Evolutionary conservation across 2,797 vertebrate genomes (phyloP), one percentile per base, ranked within the genome.

Genomic region (Acanthurus tractus): DNA sequence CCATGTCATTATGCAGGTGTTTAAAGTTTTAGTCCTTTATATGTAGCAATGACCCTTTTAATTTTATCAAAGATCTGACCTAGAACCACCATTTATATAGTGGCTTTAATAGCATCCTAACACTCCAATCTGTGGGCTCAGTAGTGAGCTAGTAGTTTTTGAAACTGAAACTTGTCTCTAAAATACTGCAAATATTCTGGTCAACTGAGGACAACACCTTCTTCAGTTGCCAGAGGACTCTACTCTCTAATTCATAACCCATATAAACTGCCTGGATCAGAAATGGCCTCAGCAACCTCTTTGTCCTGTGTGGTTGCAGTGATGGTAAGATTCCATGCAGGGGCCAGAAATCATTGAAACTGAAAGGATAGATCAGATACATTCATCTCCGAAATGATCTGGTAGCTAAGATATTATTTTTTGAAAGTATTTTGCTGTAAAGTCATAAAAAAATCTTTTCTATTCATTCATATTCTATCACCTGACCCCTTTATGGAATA

Each of bases 251-350:
- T 34, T 34, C 49, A 72, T 50, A 45, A 75, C 20, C 44, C 25
- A 58, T 75, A 74, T 71, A 57, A 75, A 34, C 50, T 29, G 13
- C 57, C 53, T 62, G 69, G 58, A 81, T 62, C 74, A 34, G 29
- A 34, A 34, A 34, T 61, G 29, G 52, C 63, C 55, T 70, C 76
- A 86, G 62, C 76, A 68, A 34, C 46, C 20, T 76, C 50, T 82
- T 45, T 66, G 64, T 61, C 44, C 62, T 40, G 8, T 68, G 72
- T 81, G 77, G 58, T 82, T 81, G 44, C 4, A 12, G 29, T 65
- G 48, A 75, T 78, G 83, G 77, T 89, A 86, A 86, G 79, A 75
- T 79, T 81, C 74, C 81, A 84, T 84, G 65, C 63, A 72, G 80
- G 67, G 56, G 45, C 20, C 20, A 64, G 54, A 71, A 61, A 38